Base-by-base conservation (phyloP, 92 coral and sea anemone genomes). In the Metridium senile region DNA sequence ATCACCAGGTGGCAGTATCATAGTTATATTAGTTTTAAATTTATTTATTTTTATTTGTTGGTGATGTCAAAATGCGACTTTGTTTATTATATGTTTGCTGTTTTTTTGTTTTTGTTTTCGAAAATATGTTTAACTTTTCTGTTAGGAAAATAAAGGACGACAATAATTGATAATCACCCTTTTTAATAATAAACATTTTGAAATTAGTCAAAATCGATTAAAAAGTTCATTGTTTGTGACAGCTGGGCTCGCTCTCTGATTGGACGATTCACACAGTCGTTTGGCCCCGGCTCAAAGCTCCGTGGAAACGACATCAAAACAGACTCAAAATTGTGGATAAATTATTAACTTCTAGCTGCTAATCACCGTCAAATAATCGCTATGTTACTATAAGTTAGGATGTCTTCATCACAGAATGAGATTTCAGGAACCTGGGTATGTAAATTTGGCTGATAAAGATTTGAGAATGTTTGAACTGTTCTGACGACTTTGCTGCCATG, bases 301-400 rank as follows among this genome's bases (percentile, higher is more conserved):
- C 91, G 88, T 87, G 85, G 91, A 73, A 87, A 87, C 91, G 79
- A 68, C 68, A 54, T 74, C 88, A 87, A 67, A 76, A 80, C 67
- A 73, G 46, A 33, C 39, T 30, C 76, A 58, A 53, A 10, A 23
- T 27, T 51, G 49, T 28, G 64, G n/a, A n/a, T n/a, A n/a, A 54
- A 53, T 22, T 43, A 58, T 30, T 33, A 29, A 43, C 32, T 43
- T 54, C 20, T 73, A 30, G 20, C 58, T 29, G 25, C 58, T 57
- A 21, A 57, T n/a, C 19, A 30, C 18, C 26, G n/a, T 16, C 69
- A 31, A 33, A 22, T 35, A 73, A 71, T 20, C 68, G 57, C 23
- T 45, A 43, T 58, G 68, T 33, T 22, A 19, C 39, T 21, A n/a
- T 63, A 63, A 73, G 33, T 26, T n/a, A 33, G 29, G 49, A 73